phyloP scores from a whole-genome alignment of 2,797 vertebrate genomes.

The Scolopax bukidnonensis region DNA sequence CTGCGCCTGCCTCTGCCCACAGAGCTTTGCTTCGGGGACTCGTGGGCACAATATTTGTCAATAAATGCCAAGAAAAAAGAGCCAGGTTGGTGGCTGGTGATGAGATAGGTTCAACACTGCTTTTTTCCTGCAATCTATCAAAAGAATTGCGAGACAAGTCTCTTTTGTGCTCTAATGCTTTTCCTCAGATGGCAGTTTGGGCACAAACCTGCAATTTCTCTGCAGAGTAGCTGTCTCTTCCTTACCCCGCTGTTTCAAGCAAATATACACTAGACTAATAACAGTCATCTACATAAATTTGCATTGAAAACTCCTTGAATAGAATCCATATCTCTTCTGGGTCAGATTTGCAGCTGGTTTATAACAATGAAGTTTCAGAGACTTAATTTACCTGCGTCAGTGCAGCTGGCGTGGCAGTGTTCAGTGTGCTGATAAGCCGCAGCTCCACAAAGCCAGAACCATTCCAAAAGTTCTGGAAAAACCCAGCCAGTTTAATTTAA shows the following conservation, averaged over 20 bases:
- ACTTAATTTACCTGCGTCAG: background rate
- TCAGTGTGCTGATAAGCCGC: background rate
- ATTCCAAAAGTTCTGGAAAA: background rate
- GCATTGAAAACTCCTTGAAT: background rate
- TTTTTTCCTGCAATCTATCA: background rate
- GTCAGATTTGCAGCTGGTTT: background rate
- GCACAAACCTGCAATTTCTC: background rate
- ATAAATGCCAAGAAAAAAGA: background rate
- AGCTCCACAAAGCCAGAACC: background rate
- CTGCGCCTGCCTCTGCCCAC: background rate
- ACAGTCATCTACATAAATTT: slow-evolving; percentile 29
- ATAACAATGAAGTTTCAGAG: background rate
- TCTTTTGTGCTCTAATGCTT: background rate
- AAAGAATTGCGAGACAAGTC: background rate
- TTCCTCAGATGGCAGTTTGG: background rate
- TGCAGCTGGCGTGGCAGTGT: accelerated
- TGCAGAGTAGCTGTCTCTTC: background rate
- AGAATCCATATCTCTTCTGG: background rate
- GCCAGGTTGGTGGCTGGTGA: background rate
- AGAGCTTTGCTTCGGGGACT: background rate
- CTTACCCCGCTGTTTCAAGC: background rate
- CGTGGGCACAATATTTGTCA: accelerated
- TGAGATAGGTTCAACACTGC: background rate
- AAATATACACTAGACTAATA: background rate
- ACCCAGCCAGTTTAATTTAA: background rate